Evolutionary conservation across 53 echinoderm and acorn worm genomes (phyloP).

Genomic region (Echinometra lucunter): DNA sequence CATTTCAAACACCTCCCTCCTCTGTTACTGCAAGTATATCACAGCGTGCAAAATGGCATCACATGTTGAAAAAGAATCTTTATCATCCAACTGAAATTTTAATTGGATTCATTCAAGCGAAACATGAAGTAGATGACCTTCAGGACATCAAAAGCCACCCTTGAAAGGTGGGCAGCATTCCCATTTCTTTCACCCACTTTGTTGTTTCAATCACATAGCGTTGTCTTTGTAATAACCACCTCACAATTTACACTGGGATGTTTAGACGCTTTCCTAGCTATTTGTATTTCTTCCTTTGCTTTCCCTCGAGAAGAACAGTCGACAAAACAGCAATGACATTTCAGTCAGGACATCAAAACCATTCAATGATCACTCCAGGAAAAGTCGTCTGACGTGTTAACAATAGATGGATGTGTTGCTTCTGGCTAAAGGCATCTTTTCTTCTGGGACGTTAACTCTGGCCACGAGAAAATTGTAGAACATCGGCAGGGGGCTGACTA

Average conservation of each 20-base stretch:
- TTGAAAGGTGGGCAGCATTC: not conserved
- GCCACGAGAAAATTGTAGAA: not conserved
- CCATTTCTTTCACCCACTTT: not conserved
- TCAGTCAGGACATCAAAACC: not conserved
- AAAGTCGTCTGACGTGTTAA: not conserved
- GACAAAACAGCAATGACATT: not conserved
- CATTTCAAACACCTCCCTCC: not conserved
- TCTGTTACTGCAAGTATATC: not conserved
- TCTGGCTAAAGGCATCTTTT: not conserved
- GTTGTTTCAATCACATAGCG: not conserved
- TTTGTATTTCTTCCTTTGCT: not conserved
- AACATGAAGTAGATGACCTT: not conserved
- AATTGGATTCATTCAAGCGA: constrained; percentile 16
- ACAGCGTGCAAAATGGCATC: not conserved
- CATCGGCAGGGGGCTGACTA: constrained; percentile 52
- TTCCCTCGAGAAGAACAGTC: not conserved
- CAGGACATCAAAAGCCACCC: not conserved
- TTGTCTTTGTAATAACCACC: not conserved
- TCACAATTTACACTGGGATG: not conserved
- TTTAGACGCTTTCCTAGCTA: not conserved
- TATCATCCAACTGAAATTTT: not conserved
- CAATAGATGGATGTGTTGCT: not conserved
- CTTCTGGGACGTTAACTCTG: not conserved
- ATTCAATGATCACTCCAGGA: not conserved
- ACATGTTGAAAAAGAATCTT: not conserved